Evolutionary conservation across 2,797 vertebrate species (phyloP).

Genomic region (Schizopygopsis pylzovi): DNA sequence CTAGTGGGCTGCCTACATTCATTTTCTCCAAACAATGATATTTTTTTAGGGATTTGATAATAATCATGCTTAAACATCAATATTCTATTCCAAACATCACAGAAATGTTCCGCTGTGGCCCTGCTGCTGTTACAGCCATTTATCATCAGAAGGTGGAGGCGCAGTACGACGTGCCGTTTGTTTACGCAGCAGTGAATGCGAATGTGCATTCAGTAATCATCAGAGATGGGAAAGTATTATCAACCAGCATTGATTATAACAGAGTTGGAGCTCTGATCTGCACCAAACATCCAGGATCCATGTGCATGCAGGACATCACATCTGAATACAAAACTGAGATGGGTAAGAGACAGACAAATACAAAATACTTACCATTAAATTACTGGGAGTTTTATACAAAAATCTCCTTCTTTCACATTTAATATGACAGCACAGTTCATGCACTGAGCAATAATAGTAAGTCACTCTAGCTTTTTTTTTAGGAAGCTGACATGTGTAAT

Average conservation of each 20-base stretch:
- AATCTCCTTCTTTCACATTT: background rate
- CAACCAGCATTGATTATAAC: constrained; percentile 73
- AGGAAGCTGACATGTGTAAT: background rate
- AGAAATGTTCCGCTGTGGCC: constrained; percentile 91
- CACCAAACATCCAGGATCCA: constrained; percentile 84
- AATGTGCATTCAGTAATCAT: constrained; percentile 80
- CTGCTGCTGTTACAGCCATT: constrained; percentile 86
- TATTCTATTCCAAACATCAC: background rate
- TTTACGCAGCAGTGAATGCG: constrained; percentile 90
- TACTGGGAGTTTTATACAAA: background rate
- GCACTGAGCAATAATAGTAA: background rate
- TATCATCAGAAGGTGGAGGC: constrained; percentile 77
- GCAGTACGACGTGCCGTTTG: constrained; percentile 85
- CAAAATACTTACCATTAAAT: background rate
- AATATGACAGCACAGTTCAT: background rate
- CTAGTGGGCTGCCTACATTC: background rate
- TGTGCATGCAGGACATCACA: constrained; percentile 82
- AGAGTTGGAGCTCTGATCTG: constrained; percentile 87
- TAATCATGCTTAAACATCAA: background rate
- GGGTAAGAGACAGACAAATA: background rate
- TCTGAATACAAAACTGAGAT: constrained; percentile 23
- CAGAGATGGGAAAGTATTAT: constrained; percentile 71
- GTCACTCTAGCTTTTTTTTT: background rate
- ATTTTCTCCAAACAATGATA: background rate
- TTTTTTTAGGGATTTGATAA: background rate